A percentile compares a stretch with the other conserved stretches of the same genome.
phyloP scores from a whole-genome alignment of 2,888 invertebrate species.

The Cryptocephalus primarius region DNA sequence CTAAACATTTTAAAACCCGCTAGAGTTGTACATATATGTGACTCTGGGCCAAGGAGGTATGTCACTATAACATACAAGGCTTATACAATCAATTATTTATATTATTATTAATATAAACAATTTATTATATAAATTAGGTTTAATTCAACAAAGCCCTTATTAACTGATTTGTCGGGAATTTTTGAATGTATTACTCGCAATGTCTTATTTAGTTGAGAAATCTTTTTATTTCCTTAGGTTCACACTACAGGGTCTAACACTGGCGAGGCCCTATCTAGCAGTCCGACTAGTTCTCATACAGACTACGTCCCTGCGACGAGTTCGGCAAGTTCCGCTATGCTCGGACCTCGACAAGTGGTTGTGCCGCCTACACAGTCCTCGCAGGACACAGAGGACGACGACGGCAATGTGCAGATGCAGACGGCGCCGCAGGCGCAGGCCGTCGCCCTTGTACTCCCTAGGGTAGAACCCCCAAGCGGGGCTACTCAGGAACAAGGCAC shows the following conservation, averaged over 20 bases:
- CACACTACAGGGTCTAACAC: conserved; percentile 41
- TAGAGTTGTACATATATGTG: too few relatives aligned
- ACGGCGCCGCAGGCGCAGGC: conserved; percentile 45
- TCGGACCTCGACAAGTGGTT: conserved; percentile 49
- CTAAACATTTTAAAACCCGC: too few relatives aligned
- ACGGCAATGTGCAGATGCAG: conserved; percentile 19
- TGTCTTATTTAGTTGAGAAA: too few relatives aligned
- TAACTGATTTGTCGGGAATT: too few relatives aligned
- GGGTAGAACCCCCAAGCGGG: conserved; percentile 53
- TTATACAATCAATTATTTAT: too few relatives aligned
- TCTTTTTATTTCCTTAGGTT: conserved; percentile 23
- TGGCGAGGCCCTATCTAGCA: conserved; percentile 48
- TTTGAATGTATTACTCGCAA: too few relatives aligned
- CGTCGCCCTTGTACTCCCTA: conserved; percentile 59
- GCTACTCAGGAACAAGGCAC: conserved; percentile 34
- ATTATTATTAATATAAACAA: too few relatives aligned
- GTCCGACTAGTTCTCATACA: conserved; percentile 64
- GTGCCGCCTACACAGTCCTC: conserved; percentile 52
- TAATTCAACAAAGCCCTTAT: too few relatives aligned
- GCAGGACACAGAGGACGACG: conserved; percentile 44
- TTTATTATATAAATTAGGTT: too few relatives aligned
- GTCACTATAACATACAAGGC: too few relatives aligned
- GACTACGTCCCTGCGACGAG: conserved; percentile 83
- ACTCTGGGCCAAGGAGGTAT: too few relatives aligned
- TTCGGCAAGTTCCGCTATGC: conserved; percentile 45